Evolutionary conservation across 2,797 vertebrate species (phyloP).

Genomic region (Ctenopoma kingsleyae): DNA sequence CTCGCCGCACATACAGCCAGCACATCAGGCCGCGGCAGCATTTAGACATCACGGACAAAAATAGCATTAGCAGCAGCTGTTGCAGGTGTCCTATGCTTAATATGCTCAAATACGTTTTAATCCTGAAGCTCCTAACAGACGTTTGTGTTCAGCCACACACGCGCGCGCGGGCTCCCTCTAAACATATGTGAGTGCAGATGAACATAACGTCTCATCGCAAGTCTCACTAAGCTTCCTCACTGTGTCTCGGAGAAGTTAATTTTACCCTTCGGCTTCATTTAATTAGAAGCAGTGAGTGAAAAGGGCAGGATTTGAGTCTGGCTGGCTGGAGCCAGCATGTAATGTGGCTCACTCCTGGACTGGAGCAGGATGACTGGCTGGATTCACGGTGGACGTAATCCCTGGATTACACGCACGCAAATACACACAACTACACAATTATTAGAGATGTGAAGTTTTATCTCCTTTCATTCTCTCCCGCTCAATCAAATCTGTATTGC

Average conservation of each 20-base stretch:
- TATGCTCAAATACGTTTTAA: slow-evolving; percentile 29
- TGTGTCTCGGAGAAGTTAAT: slow-evolving; percentile 61
- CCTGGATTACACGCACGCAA: slow-evolving; percentile 58
- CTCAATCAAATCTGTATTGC: slow-evolving; percentile 16
- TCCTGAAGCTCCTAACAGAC: slow-evolving; percentile 1
- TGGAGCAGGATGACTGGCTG: slow-evolving; percentile 50
- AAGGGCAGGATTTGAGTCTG: slow-evolving; percentile 72
- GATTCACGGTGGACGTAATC: slow-evolving; percentile 59
- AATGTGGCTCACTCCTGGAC: slow-evolving; percentile 67
- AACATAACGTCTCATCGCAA: slow-evolving; percentile 31
- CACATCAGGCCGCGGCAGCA: slow-evolving; percentile 6
- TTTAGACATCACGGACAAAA: slow-evolving; percentile 5
- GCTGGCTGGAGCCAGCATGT: slow-evolving; percentile 64
- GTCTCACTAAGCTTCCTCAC: slow-evolving; percentile 34
- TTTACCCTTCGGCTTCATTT: slow-evolving; percentile 76
- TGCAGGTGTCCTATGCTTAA: slow-evolving; percentile 28
- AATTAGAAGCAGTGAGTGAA: slow-evolving; percentile 77
- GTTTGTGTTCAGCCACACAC: not conserved
- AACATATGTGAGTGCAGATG: slow-evolving; percentile 38
- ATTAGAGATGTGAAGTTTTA: slow-evolving; percentile 25
- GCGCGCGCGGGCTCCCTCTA: slow-evolving; percentile 1
- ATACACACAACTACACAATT: slow-evolving; percentile 21
- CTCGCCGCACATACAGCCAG: not conserved
- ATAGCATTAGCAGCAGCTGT: slow-evolving; percentile 20
- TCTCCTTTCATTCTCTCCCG: not conserved